Evolutionary conservation across 92 coral and sea anemone genomes (phyloP).

Genomic region (Nematostella vectensis): DNA sequence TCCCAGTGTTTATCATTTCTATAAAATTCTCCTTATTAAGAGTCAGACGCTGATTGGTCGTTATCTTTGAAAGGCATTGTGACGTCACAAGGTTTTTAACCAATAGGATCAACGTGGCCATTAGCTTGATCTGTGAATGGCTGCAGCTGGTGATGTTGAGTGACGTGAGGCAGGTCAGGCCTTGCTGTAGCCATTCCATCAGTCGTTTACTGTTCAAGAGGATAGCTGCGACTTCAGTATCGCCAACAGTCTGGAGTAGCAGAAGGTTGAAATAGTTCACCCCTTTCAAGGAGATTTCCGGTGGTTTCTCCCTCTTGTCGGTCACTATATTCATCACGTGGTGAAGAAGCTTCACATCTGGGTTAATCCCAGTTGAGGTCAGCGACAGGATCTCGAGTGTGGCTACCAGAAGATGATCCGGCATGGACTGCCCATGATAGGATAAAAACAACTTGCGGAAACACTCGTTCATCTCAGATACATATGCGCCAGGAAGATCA

Average conservation of each 20-base stretch:
- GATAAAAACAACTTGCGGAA: slow-evolving; percentile 72
- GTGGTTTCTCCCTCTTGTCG: slow-evolving; percentile 9
- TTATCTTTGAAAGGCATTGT: slow-evolving; percentile 13
- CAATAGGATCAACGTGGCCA: slow-evolving; percentile 22
- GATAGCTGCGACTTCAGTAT: slow-evolving; percentile 36
- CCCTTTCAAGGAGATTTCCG: slow-evolving; percentile 21
- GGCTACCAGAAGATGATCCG: slow-evolving; percentile 30
- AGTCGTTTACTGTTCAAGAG: slow-evolving; percentile 48
- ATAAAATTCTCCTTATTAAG: slow-evolving; percentile 26
- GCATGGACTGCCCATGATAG: slow-evolving; percentile 37
- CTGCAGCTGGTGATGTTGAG: background rate
- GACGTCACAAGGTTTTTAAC: slow-evolving; percentile 25
- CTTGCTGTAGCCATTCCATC: slow-evolving; percentile 31
- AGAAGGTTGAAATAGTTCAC: slow-evolving; percentile 63
- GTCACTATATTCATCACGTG: slow-evolving; percentile 62
- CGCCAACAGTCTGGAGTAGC: slow-evolving; percentile 30
- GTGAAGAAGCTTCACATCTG: slow-evolving; percentile 63
- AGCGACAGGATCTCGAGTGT: slow-evolving; percentile 49
- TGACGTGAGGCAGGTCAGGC: slow-evolving; percentile 4
- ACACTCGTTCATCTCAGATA: slow-evolving; percentile 24
- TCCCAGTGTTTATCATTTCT: slow-evolving; percentile 18
- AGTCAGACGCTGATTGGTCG: slow-evolving; percentile 11
- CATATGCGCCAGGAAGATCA: slow-evolving; percentile 3
- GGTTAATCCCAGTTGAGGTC: slow-evolving; percentile 21
- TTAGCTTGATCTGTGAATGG: slow-evolving; percentile 5